Conservation (phyloP, 53 echinoderm and acorn worm species). For the Mesocentrotus franciscanus region DNA sequence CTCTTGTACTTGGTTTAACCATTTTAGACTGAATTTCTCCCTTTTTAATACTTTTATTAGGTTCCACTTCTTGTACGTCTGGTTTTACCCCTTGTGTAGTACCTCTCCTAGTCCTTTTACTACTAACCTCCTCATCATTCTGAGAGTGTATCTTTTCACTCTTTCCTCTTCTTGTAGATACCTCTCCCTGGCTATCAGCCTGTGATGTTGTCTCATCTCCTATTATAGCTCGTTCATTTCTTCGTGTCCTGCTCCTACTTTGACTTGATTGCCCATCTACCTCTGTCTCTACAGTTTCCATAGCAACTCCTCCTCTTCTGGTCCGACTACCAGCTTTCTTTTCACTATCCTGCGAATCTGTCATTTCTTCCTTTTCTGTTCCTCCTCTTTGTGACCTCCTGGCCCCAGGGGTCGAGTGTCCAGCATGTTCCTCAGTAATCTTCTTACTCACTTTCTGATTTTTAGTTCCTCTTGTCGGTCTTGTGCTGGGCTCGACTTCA, state of each 20-base stretch:
- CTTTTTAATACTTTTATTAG: neutral
- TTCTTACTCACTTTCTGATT: constrained; percentile 61
- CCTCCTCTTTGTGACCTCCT: constrained; percentile 45
- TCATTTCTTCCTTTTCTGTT: constrained; percentile 46
- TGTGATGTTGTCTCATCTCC: neutral
- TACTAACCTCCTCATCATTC: neutral
- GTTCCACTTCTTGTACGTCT: neutral
- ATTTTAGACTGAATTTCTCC: neutral
- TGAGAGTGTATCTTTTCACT: constrained; percentile 1
- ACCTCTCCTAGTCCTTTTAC: constrained; percentile 40
- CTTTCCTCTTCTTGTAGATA: neutral
- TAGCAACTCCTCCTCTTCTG: neutral
- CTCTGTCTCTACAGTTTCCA: neutral
- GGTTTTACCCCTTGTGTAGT: neutral
- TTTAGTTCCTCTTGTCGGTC: constrained; percentile 45
- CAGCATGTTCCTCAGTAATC: constrained; percentile 6
- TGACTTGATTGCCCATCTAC: constrained; percentile 49
- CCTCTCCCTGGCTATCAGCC: neutral
- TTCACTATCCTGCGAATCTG: neutral
- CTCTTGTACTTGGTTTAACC: neutral
- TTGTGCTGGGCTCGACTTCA: constrained; percentile 7
- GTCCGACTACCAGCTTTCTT: neutral
- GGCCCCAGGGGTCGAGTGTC: neutral
- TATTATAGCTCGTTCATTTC: neutral
- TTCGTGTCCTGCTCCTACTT: neutral